These are phyloP conservation scores for Lomographa bimaculata DNA, from an alignment of 2,888 invertebrate species.

Conservation along the genomic window DNA sequence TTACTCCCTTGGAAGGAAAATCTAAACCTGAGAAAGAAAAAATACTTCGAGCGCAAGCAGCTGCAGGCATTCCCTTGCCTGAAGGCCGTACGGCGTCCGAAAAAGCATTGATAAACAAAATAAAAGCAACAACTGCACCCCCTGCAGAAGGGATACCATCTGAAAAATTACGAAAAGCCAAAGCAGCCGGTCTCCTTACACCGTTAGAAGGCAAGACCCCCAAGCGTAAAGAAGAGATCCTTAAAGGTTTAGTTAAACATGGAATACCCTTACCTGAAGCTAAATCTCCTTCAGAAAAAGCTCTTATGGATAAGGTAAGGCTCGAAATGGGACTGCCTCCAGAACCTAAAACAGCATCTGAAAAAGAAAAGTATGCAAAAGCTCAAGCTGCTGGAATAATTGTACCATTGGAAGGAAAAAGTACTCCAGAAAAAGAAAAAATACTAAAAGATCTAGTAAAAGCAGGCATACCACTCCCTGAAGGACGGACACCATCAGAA, in stretches of 20 bases:
- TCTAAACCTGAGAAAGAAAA: constrained; percentile 30
- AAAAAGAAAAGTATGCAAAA: constrained; percentile 40
- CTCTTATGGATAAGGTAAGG: constrained; percentile 36
- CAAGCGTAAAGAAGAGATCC: constrained; percentile 40
- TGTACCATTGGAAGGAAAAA: constrained; percentile 36
- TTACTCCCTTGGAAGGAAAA: constrained; percentile 42
- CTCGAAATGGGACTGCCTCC: constrained; percentile 40
- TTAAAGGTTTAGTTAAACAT: constrained; percentile 32
- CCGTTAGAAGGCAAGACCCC: constrained; percentile 40
- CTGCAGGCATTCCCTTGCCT: constrained; percentile 34
- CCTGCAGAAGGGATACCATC: constrained; percentile 18
- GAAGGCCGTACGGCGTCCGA: constrained; percentile 38
- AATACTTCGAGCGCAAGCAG: constrained; percentile 28
- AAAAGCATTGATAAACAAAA: constrained; percentile 33
- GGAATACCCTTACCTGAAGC: constrained; percentile 42
- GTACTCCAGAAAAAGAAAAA: constrained; percentile 38
- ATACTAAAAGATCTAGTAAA: constrained; percentile 33
- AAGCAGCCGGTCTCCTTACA: constrained; percentile 37
- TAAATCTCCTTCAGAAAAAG: constrained; percentile 40
- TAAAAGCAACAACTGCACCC: constrained; percentile 26
- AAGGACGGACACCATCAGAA: constrained; percentile 40
- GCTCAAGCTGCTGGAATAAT: constrained; percentile 28
- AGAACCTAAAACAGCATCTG: constrained; percentile 37
- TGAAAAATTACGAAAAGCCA: constrained; percentile 22
- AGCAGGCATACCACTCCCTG: constrained; percentile 20